Conservation (phyloP, 2,797 vertebrate species). For the Labeo calbasu region DNA sequence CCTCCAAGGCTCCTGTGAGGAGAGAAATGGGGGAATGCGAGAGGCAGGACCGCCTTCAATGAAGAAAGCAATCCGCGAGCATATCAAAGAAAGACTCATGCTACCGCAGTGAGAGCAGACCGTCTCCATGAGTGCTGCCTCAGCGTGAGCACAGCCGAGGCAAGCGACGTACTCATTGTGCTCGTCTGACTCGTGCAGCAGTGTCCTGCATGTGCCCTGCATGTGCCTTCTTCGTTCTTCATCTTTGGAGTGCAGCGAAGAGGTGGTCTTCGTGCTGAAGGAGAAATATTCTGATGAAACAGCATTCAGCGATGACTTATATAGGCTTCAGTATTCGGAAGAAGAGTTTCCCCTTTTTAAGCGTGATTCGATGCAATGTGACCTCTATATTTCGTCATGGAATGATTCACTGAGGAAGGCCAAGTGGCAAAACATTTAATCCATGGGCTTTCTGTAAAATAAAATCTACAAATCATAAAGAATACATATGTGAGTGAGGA, state of each 20-base stretch:
- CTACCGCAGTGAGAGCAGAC: not conserved
- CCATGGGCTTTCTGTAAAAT: too few species aligned
- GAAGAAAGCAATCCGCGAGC: not conserved
- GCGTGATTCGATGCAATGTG: not conserved
- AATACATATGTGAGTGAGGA: too few species aligned
- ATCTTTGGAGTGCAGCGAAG: not conserved
- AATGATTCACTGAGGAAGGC: not conserved
- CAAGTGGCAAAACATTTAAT: too few species aligned
- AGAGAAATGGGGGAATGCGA: not conserved
- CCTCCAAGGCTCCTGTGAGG: not conserved
- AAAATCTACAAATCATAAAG: too few species aligned
- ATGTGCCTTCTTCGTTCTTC: not conserved
- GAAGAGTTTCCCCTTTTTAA: not conserved
- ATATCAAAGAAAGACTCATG: not conserved
- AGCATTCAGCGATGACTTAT: not conserved
- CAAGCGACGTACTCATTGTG: not conserved
- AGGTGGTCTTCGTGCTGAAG: not conserved
- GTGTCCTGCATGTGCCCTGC: not conserved
- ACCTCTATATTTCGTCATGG: not conserved
- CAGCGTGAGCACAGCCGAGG: not conserved
- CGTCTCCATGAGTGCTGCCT: not conserved
- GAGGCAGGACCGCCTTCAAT: not conserved
- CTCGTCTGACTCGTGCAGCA: not conserved
- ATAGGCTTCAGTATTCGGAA: not conserved
- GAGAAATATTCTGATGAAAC: not conserved